Evolutionary conservation across 1,140 invertebrate species (phyloP), one percentile per base, ranked within the genome.

Genomic region (Wiebesia pumilae): DNA sequence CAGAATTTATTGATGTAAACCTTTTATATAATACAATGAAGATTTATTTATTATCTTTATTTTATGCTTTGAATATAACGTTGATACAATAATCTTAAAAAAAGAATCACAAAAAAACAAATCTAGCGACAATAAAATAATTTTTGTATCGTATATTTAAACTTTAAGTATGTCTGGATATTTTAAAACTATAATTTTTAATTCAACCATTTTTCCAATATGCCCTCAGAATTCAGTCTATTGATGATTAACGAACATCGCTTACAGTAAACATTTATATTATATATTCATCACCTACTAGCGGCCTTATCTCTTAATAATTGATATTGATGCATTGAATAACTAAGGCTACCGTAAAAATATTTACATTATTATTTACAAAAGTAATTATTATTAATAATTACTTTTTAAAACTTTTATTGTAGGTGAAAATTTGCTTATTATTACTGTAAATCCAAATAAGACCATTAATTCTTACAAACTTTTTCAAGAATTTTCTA

Each of bases 271-370:
- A 91, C 91, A 91, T 92, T 93, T 93, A 91, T 92, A 93, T 92
- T 91, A 82, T 91, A 93, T 91, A 93, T 93, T 90, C 93, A 93
- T 92, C 89, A 93, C 89, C 93, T 90, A 91, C 90, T 94, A 93
- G 93, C 93, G 93, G 93, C 93, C 93, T 94, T 94, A 93, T 91
- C 91, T 84, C 40, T 93, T 88, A 89, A 89, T 91, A 91, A 92
- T 89, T 91, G 89, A 90, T 90, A 90, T 84, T 75, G 71, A 90
- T 89, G 90, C 84, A 89, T 90, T 84, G 88, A 90, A 83, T 90
- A 83, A 92, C 91, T 90, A 88, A 89, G 88, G 90, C 78, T 91
- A 86, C 78, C 88, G 86, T 90, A 90, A 89, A 65, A 84, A 82
- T 75, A n/a, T n/a, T n/a, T 30, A n/a, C n/a, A n/a, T n/a, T n/a